phyloP scores from a whole-genome alignment of 2,888 invertebrate genomes.

The Andrena flavipes region DNA sequence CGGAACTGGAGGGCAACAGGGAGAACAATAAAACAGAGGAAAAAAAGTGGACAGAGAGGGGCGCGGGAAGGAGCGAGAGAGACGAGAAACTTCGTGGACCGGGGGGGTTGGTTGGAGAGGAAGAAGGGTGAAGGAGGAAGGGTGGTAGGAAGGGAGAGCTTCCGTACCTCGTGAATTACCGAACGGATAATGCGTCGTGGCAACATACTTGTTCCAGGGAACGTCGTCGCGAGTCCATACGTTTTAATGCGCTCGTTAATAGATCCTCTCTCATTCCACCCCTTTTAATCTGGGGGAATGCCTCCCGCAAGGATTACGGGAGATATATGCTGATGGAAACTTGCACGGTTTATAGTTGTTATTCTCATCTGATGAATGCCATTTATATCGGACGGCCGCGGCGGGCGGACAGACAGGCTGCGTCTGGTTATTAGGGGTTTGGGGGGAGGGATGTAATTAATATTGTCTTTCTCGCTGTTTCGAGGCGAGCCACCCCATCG shows the following conservation, averaged over 20 bases:
- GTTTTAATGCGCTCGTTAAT: slow-evolving; percentile 82
- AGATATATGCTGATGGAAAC: slow-evolving; percentile 83
- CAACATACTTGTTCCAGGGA: slow-evolving; percentile 58
- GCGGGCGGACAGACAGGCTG: slow-evolving; percentile 41
- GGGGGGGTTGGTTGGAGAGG: background rate
- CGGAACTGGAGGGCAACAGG: slow-evolving; percentile 61
- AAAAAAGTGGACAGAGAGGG: slow-evolving; percentile 41
- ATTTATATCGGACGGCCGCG: slow-evolving; percentile 71
- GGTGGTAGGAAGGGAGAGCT: slow-evolving; percentile 6
- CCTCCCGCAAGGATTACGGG: slow-evolving; percentile 77
- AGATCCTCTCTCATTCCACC: slow-evolving; percentile 61
- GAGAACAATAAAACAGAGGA: slow-evolving; percentile 58
- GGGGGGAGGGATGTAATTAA: slow-evolving; percentile 79
- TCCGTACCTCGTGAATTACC: slow-evolving; percentile 64
- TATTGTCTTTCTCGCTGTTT: slow-evolving; percentile 74
- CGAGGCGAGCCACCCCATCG: slow-evolving; percentile 36
- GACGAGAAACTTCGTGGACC: background rate
- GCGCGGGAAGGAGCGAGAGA: slow-evolving; percentile 20
- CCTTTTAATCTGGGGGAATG: slow-evolving; percentile 72
- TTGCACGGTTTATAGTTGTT: slow-evolving; percentile 78
- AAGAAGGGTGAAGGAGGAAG: background rate
- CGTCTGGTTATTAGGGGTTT: slow-evolving; percentile 76
- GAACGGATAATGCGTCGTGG: slow-evolving; percentile 58
- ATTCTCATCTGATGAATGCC: slow-evolving; percentile 74
- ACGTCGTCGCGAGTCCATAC: slow-evolving; percentile 68